Percentiles rank a stretch among this genome's conserved stretches.
Conservation (phyloP, 2,113 vertebrate species). For the Oncorhynchus tshawytscha region DNA sequence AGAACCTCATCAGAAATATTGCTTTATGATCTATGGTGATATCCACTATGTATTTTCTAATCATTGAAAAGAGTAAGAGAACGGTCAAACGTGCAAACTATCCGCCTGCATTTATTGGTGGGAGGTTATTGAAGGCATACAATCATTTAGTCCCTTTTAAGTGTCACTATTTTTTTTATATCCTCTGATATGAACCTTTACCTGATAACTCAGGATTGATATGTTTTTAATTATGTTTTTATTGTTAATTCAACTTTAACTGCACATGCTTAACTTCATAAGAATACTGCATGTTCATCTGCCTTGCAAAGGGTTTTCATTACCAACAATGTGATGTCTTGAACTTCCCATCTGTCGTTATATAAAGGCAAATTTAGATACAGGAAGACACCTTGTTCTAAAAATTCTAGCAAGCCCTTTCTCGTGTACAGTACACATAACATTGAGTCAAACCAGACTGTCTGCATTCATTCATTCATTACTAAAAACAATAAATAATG, state of each 20-base stretch:
- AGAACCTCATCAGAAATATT: conserved; percentile 4
- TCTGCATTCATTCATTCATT: not conserved
- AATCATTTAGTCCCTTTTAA: conserved; percentile 82
- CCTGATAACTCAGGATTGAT: conserved; percentile 86
- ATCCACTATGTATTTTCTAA: not conserved
- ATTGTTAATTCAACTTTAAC: not conserved
- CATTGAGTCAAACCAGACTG: conserved; percentile 12
- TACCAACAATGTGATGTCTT: conserved; percentile 34
- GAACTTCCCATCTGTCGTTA: not conserved
- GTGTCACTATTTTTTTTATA: conserved; percentile 76
- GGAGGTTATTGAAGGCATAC: conserved; percentile 5
- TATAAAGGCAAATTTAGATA: not conserved
- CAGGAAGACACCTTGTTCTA: not conserved
- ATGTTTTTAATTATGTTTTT: conserved; percentile 32
- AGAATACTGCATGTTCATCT: conserved; percentile 31
- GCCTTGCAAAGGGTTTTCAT: not conserved
- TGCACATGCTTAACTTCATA: conserved; percentile 21
- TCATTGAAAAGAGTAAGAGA: not conserved
- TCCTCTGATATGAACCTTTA: conserved; percentile 80
- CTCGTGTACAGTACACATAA: conserved; percentile 5
- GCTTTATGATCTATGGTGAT: not conserved
- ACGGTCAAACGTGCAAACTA: not conserved
- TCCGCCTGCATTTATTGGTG: not conserved
- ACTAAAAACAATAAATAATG: conserved; percentile 6
- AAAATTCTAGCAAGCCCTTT: not conserved